Evolutionary conservation across 1,140 invertebrate species (phyloP), one percentile per base, ranked within the genome.

Genomic region (Apocrypta bakeri): DNA sequence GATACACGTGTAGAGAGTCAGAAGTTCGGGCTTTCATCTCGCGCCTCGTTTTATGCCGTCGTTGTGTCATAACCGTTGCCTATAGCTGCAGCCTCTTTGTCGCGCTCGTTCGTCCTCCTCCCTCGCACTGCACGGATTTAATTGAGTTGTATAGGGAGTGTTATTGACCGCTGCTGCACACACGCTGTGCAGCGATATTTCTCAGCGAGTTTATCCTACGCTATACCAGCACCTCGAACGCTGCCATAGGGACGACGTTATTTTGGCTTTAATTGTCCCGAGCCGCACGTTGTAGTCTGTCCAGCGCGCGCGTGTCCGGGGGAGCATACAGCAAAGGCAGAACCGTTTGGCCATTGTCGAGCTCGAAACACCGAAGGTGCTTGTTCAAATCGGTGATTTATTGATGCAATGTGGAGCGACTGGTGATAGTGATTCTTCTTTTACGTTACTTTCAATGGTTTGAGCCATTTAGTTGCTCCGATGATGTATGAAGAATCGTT

Each of bases 11-110:
- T n/a, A n/a, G n/a, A n/a, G n/a, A n/a, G n/a, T n/a, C n/a, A n/a
- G n/a, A n/a, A n/a, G n/a, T n/a, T n/a, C n/a, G n/a, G n/a, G 81
- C 84, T 85, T 86, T 84, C 83, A 87, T 86, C 83, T 85, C 85
- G 81, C 84, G 72, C 71, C 31, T 84, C 83, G 82, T 84, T 79
- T 83, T 81, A 84, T 85, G 61, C 63, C 63, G 61, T 75, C 82
- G 83, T 84, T 83, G 85, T 86, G 85, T 85, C 83, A 76, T 84
- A 84, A 79, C 74, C 66, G 81, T 78, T 24, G 31, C 17, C 31
- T 14, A 25, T n/a, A n/a, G n/a, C 12, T 24, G 61, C 12, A 63
- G 21, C 27, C 66, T 79, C 77, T 79, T 79, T 79, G 77, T 79
- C 17, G 17, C 1, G 9, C 56, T 11, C 61, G 27, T n/a, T n/a